Base-by-base conservation (phyloP, 2,888 invertebrate species). In the Lasioglossum zephyrum region DNA sequence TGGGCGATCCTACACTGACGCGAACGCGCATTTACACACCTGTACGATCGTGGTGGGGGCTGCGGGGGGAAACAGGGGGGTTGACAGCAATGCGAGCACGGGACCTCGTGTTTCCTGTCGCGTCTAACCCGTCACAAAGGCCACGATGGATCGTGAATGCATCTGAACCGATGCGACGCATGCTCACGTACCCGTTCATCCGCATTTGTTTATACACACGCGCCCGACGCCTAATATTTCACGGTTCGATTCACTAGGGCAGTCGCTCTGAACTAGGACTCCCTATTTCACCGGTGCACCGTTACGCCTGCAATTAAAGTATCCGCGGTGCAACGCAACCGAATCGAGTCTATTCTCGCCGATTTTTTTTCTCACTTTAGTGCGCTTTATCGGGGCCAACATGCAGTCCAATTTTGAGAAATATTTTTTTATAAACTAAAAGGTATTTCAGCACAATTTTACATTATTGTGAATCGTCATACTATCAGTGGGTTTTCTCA, bases 201-300 rank as follows among this genome's bases (percentile, higher is more conserved):
- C 81, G 75, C 57, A 63, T 77, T 77, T 66, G 76, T 73, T 82
- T 77, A 63, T 63, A 49, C 39, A 72, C 13, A 60, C 66, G 31
- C 47, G 5, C 31, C 22, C 31, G 31, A 44, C 63, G 69, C 26
- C 60, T 76, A 81, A 84, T 73, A 85, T 83, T 90, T 89, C 77
- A 81, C 85, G 84, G 77, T 80, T 85, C 87, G 87, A 79, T 86
- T 86, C 80, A 70, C 69, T 70, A 8, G 63, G n/a, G 72, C 82
- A 44, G 63, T 16, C 66, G 49, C 53, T 73, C 78, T 73, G 79
- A 79, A 41, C 87, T 69, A 18, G 75, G 70, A 18, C 63, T 16
- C 31, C 5, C 63, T 63, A 16, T 63, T 63, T 63, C 63, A 31
- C 31, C 63, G 31, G 13, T 26, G 26, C 60, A 16, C 63, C 63